A percentile compares a stretch with the other conserved stretches of the same genome.
Evolutionary conservation across 1,140 invertebrate genomes (phyloP).

Genomic region (Scaptomyza pallida): DNA sequence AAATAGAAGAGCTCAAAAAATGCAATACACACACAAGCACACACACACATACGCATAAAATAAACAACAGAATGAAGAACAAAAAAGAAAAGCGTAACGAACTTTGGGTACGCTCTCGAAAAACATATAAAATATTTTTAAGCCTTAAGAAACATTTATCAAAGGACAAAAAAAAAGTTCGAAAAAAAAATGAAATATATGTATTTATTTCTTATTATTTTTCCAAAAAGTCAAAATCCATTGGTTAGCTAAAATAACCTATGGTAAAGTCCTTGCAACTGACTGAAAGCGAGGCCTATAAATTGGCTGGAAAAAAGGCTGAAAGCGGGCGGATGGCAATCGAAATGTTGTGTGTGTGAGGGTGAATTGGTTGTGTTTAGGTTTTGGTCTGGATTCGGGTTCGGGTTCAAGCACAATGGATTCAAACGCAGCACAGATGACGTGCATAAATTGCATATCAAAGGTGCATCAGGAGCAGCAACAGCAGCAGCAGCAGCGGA

Average conservation of each 20-base stretch:
- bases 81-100: not conserved
- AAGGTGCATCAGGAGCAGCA: slow-evolving; percentile 72
- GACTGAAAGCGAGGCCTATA: slow-evolving; percentile 50
- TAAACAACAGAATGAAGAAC: slow-evolving; percentile 21
- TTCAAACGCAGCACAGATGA: slow-evolving; percentile 66
- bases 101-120: not conserved
- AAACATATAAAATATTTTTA: not conserved
- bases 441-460: slow-evolving; percentile 81
- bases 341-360: slow-evolving; percentile 17
- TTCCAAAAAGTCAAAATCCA: not conserved
- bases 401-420: slow-evolving; percentile 46
- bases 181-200: too few species aligned
- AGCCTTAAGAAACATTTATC: too few species aligned
- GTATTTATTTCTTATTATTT: not conserved
- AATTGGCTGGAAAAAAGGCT: slow-evolving; percentile 70
- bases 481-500: slow-evolving; percentile 14
- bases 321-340: slow-evolving; percentile 2
- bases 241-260: slow-evolving; percentile 32
- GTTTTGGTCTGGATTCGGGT: not conserved
- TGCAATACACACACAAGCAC: slow-evolving; percentile 53
- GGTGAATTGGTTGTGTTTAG: slow-evolving; percentile 61
- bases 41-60: slow-evolving; percentile 20
- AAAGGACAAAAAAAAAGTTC: too few species aligned
- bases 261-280: not conserved
- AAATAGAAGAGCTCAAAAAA: slow-evolving; percentile 76